Evolutionary conservation across 2,113 vertebrate species (phyloP).

Genomic region (Cnemophilus loriae): DNA sequence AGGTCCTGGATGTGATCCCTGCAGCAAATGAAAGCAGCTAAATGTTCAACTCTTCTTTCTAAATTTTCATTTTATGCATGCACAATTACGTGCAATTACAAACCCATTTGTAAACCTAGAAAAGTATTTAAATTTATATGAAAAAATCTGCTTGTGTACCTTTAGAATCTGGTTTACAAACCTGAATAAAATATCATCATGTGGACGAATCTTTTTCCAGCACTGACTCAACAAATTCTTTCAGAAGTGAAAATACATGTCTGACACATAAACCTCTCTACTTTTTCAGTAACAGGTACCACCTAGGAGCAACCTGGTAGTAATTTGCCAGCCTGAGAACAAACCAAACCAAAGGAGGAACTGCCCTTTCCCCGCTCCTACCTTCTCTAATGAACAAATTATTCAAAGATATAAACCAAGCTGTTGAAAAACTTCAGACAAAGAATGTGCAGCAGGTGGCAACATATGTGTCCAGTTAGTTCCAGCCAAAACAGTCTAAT

Average conservation of each 20-base stretch:
- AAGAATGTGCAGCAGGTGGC: conserved; percentile 66
- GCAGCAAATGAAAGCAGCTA: neutral
- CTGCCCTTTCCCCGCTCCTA: neutral
- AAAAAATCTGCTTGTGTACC: neutral
- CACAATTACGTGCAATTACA: neutral
- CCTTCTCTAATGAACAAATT: conserved; percentile 33
- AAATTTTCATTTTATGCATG: neutral
- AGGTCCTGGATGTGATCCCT: neutral
- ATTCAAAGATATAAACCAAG: conserved; percentile 49
- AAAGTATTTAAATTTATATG: neutral
- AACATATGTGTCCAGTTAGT: conserved; percentile 65
- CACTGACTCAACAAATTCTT: neutral
- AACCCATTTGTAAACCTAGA: neutral
- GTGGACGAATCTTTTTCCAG: neutral
- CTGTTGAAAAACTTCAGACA: conserved; percentile 42
- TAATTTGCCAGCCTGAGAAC: neutral
- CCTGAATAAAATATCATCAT: neutral
- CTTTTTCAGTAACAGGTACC: neutral
- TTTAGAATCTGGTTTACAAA: neutral
- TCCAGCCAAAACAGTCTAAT: conserved; percentile 74
- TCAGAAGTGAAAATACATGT: neutral
- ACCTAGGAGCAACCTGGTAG: neutral
- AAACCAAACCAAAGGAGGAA: neutral
- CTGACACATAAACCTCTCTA: neutral
- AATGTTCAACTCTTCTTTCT: neutral